Base-by-base conservation (phyloP, 2,888 invertebrate genomes). In the Hemicrepidius hirtus region DNA sequence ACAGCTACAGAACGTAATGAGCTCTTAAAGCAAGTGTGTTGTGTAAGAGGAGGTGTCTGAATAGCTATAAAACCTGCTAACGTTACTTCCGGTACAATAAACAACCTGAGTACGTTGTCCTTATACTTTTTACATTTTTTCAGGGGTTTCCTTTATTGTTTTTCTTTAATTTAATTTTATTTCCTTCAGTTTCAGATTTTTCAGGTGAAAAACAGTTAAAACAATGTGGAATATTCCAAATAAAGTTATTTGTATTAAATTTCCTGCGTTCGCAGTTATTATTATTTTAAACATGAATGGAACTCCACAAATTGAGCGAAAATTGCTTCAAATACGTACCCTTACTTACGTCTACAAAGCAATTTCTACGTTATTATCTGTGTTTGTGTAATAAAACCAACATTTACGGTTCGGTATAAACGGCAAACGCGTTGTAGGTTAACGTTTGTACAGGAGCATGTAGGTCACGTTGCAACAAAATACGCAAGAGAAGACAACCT, bases 341-440 rank as follows among this genome's bases (percentile, higher is more conserved):
- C 21, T 62, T 62, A 28, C 60, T 21, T 62, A 44, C 24, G 24
- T 44, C 44, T 28, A 62, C 44, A 41, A 62, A 44, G 60, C 60
- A 41, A 62, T 62, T 62, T 62, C 60, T 41, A 16, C 60, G 60
- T 62, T 44, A 41, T 62, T 44, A 62, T 62, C 60, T 62, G 28
- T 44, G 60, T 62, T 57, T 57, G 57, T 57, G 57, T 57, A 37
- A 57, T 57, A 57, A 57, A 57, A 57, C 57, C 57, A 57, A 57
- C 57, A 57, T 57, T 57, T 57, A 57, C 57, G 57, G 60, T 62
- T 44, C 44, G 41, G 44, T 24, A 62, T 62, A 44, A 62, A 62
- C 44, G 41, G 28, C 44, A 41, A 57, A 28, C 60, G 28, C 57
- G 41, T 21, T 44, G 44, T 62, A 62, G 60, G 24, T 59, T 62